Evolutionary conservation across 2,797 vertebrate species (phyloP).

Genomic region (Carduelis carduelis): DNA sequence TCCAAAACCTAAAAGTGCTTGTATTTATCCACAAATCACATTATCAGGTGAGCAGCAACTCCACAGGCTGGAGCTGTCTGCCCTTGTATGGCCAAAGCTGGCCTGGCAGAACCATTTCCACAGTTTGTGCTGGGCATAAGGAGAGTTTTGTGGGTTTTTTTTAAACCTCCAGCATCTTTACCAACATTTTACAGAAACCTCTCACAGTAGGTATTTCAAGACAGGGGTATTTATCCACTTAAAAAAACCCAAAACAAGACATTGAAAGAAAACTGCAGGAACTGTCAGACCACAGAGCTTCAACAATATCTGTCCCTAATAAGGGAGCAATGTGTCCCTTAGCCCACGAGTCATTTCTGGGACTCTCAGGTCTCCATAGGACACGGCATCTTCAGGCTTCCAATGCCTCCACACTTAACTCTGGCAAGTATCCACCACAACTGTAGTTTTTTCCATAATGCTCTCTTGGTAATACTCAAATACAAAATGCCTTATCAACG

Average conservation of each 20-base stretch:
- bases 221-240: background rate
- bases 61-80: background rate
- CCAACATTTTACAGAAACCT: background rate
- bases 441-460: background rate
- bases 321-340: rapidly evolving
- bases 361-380: rapidly evolving
- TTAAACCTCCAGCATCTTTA: background rate
- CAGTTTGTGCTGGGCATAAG: background rate
- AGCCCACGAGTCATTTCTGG: background rate
- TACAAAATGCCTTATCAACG: background rate
- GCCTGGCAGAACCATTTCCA: background rate
- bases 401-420: background rate
- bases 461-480: background rate
- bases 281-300: background rate
- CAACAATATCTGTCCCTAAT: background rate
- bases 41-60: background rate
- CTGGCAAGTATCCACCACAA: background rate
- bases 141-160: background rate
- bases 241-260: rapidly evolving
- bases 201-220: background rate
- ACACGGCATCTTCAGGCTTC: background rate
- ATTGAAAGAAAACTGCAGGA: background rate
- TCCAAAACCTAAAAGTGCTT: background rate
- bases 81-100: background rate
- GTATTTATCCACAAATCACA: background rate